A percentile compares a stretch with the other conserved stretches of the same genome.
Conservation (phyloP, 2,888 invertebrate species). For the Hyposoter didymator region DNA sequence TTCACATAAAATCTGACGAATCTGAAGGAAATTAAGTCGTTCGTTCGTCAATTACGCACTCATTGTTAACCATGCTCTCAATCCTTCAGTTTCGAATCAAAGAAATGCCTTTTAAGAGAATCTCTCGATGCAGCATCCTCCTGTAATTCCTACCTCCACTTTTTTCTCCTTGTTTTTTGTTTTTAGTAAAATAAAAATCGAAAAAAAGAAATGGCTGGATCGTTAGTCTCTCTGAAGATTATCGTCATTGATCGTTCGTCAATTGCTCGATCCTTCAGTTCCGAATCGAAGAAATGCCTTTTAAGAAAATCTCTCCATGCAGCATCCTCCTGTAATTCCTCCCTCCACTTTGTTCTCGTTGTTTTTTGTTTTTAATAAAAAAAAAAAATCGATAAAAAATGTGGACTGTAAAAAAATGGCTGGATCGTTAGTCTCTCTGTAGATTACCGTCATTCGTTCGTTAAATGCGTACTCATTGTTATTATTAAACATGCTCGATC, state of each 20-base stretch:
- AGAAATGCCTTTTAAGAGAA: not conserved
- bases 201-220: too few relatives aligned
- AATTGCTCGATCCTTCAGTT: not conserved
- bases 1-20: not conserved
- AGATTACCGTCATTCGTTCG: not conserved
- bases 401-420: not conserved
- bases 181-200: not conserved
- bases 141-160: not conserved
- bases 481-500: not conserved
- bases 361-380: not conserved
- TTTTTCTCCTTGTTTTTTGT: not conserved
- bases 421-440: not conserved
- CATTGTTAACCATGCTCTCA: not conserved
- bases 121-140: not conserved
- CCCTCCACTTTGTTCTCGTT: not conserved
- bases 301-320: not conserved
- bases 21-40: not conserved
- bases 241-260: not conserved
- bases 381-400: not conserved
- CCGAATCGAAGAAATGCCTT: not conserved
- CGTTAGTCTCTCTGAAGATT: not conserved
- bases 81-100: not conserved
- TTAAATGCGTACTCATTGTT: not conserved
- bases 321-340: not conserved
- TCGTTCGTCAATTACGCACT: not conserved